Evolutionary conservation across 2,113 vertebrate species (phyloP).

Genomic region (Brachypteracias leptosomus): DNA sequence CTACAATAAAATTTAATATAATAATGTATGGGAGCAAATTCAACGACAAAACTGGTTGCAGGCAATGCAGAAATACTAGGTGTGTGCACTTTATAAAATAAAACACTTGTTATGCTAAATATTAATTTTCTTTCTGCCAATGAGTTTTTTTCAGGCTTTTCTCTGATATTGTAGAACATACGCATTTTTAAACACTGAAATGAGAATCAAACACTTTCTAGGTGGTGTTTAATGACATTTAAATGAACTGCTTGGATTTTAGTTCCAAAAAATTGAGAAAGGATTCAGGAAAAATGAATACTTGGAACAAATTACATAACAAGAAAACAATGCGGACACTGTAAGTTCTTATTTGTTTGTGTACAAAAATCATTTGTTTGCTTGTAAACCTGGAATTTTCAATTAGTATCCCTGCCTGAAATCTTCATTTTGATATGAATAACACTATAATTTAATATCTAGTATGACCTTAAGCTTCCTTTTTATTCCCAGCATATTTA

Average conservation of each 20-base stretch:
- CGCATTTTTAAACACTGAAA: not conserved
- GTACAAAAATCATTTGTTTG: not conserved
- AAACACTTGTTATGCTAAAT: not conserved
- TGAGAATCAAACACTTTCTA: not conserved
- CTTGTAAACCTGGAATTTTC: conserved; percentile 33
- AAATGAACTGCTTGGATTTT: not conserved
- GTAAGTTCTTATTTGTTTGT: not conserved
- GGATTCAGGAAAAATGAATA: not conserved
- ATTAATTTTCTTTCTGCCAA: not conserved
- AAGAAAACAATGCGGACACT: not conserved
- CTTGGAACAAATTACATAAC: not conserved
- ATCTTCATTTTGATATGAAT: not conserved
- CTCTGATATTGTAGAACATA: not conserved
- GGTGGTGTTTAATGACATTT: not conserved
- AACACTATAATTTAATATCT: not conserved
- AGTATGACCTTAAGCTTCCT: not conserved
- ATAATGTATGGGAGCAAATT: not conserved
- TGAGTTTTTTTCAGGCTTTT: not conserved
- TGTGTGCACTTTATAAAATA: not conserved
- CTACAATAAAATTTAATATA: conserved; percentile 37
- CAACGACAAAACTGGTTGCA: not conserved
- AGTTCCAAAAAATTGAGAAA: not conserved
- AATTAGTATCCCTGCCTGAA: not conserved
- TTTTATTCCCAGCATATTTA: not conserved
- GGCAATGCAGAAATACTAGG: not conserved